These are phyloP conservation scores for Neosalanx taihuensis DNA, from an alignment of 2,797 vertebrate species.

Conservation along the genomic window DNA sequence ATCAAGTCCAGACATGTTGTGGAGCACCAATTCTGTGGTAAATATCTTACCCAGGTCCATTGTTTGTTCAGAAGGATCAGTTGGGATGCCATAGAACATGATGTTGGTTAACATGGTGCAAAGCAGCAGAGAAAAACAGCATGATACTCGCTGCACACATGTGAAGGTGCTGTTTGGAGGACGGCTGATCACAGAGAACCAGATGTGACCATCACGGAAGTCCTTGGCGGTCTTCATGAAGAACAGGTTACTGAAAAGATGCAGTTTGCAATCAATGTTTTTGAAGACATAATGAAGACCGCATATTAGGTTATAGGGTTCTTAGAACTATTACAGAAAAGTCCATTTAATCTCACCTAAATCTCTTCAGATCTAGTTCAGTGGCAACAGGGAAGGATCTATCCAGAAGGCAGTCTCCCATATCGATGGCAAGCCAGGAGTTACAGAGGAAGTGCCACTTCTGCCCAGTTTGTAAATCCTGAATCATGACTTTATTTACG, in stretches of 20 bases:
- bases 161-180: slow-evolving; percentile 88
- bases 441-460: slow-evolving; percentile 95
- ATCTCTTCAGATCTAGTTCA: slow-evolving; percentile 86
- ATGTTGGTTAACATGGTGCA: slow-evolving; percentile 98
- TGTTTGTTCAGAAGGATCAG: slow-evolving; percentile 89
- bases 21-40: not conserved
- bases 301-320: not conserved
- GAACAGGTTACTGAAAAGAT: slow-evolving; percentile 83
- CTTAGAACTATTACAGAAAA: not conserved
- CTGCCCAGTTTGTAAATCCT: slow-evolving; percentile 81
- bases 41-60: slow-evolving; percentile 87
- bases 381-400: slow-evolving; percentile 87
- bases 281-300: not conserved
- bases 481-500: slow-evolving; percentile 84
- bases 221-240: slow-evolving; percentile 90
- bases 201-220: slow-evolving; percentile 90
- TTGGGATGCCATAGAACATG: slow-evolving; percentile 95
- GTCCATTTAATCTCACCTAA: slow-evolving; percentile 75
- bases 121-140: slow-evolving; percentile 91
- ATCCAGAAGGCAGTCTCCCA: slow-evolving; percentile 87
- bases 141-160: slow-evolving; percentile 88
- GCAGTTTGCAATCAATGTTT: slow-evolving; percentile 8
- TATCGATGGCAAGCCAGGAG: slow-evolving; percentile 89
- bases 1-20: not conserved
- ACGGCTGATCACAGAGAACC: slow-evolving; percentile 89